A percentile compares a stretch with the other conserved stretches of the same genome.
Conservation (phyloP, 2,113 vertebrate genomes). For the Cryptomyrus ogoouensis region DNA sequence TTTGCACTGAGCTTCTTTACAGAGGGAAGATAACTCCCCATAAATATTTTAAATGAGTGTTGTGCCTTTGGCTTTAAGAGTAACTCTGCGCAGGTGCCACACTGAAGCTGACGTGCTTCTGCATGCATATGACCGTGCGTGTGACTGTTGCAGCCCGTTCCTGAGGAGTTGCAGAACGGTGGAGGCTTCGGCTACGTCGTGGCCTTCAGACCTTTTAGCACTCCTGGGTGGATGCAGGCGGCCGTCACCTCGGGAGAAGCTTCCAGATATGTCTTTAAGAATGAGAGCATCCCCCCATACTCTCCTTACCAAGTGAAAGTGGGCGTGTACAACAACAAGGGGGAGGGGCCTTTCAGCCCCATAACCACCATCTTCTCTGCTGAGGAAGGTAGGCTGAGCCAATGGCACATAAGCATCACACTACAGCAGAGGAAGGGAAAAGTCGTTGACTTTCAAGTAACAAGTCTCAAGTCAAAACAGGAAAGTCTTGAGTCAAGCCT, state of each 20-base stretch:
- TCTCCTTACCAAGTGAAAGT: conserved; percentile 93
- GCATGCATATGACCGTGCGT: background rate
- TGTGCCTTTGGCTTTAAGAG: background rate
- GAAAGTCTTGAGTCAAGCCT: background rate
- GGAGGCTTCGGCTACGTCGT: conserved; percentile 95
- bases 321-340: conserved; percentile 93
- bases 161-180: conserved; percentile 91
- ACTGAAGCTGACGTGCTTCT: background rate
- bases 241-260: conserved; percentile 84
- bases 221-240: conserved; percentile 90
- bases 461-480: background rate
- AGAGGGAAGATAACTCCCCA: background rate
- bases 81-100: background rate
- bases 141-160: conserved; percentile 72
- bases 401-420: background rate
- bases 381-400: conserved; percentile 78
- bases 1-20: background rate
- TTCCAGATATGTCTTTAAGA: conserved; percentile 84
- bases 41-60: conserved; percentile 20
- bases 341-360: conserved; percentile 86
- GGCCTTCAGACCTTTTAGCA: conserved; percentile 81
- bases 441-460: background rate
- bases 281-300: conserved; percentile 89
- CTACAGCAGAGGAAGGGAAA: background rate
- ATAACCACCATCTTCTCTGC: conserved; percentile 82